Evolutionary conservation across 2,797 vertebrate species (phyloP).

Genomic region (Pampus argenteus): DNA sequence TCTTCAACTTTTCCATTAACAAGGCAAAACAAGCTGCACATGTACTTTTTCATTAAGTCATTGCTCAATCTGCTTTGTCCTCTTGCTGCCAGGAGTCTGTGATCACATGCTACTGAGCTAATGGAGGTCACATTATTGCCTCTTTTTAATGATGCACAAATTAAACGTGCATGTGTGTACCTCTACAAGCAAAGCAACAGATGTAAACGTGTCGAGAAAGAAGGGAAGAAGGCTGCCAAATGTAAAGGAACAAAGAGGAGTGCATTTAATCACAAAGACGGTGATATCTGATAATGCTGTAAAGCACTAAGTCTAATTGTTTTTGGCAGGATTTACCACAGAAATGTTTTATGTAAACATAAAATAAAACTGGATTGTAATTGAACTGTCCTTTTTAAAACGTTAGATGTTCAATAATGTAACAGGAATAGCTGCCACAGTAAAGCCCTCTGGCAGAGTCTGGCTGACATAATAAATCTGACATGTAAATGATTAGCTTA

Average conservation of each 20-base stretch:
- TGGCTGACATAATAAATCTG: slow-evolving; percentile 49
- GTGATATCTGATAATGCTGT: background rate
- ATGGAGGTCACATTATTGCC: background rate
- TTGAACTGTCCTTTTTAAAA: slow-evolving; percentile 24
- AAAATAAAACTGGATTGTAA: background rate
- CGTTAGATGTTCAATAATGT: slow-evolving; percentile 12
- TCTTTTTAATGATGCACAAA: background rate
- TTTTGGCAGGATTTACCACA: too few species aligned
- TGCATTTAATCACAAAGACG: background rate
- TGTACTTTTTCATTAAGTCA: too few species aligned
- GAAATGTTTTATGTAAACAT: background rate
- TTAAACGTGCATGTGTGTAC: background rate
- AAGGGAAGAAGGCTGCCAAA: background rate
- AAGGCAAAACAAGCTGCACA: background rate
- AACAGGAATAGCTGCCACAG: slow-evolving; percentile 6
- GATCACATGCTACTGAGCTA: background rate
- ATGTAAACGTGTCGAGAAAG: background rate
- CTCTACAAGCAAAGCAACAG: background rate
- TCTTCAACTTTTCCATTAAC: background rate
- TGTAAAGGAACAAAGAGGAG: background rate
- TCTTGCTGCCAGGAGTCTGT: background rate
- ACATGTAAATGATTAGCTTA: slow-evolving; percentile 51
- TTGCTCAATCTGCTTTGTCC: background rate
- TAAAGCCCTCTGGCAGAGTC: slow-evolving; percentile 31
- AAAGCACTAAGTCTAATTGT: background rate